phyloP scores from a whole-genome alignment of 2,888 invertebrate genomes.

The Acrocyrtus sp. region DNA sequence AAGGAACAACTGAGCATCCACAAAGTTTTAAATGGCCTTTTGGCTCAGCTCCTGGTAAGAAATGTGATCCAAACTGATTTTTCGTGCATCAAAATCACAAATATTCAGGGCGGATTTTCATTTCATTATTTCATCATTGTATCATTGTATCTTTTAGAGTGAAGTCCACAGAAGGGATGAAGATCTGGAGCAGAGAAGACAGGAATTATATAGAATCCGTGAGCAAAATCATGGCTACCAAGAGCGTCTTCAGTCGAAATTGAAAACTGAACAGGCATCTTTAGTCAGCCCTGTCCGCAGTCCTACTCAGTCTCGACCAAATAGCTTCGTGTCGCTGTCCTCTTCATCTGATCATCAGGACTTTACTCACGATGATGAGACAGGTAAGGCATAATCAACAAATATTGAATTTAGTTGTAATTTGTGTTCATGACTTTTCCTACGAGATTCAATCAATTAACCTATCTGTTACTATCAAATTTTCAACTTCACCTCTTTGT shows the following conservation, averaged over 20 bases:
- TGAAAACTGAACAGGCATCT: slow-evolving; percentile 32
- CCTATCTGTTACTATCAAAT: too few species aligned
- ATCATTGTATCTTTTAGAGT: too few species aligned
- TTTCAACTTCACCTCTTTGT: too few species aligned
- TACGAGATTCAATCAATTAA: too few species aligned
- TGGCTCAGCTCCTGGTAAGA: slow-evolving; percentile 77
- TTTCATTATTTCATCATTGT: slow-evolving; percentile 17
- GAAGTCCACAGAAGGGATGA: slow-evolving; percentile 80
- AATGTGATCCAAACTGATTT: too few species aligned
- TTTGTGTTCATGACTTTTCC: too few species aligned
- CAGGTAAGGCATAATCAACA: slow-evolving; percentile 61
- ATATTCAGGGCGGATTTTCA: neutral
- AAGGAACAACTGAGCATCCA: slow-evolving; percentile 73
- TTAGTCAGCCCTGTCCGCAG: slow-evolving; percentile 56
- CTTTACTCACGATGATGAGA: slow-evolving; percentile 61
- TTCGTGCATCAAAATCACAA: neutral
- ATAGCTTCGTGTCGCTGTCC: slow-evolving; percentile 64
- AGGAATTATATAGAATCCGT: slow-evolving; percentile 77
- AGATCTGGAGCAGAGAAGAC: slow-evolving; percentile 77
- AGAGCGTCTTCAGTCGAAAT: slow-evolving; percentile 63
- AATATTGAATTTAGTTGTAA: too few species aligned
- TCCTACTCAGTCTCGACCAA: slow-evolving; percentile 64
- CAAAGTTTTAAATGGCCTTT: slow-evolving; percentile 73
- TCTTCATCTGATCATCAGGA: slow-evolving; percentile 62
- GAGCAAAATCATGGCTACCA: slow-evolving; percentile 75